These are phyloP conservation scores for Podargus strigoides DNA, from an alignment of 2,797 vertebrate genomes.

Conservation along the genomic window DNA sequence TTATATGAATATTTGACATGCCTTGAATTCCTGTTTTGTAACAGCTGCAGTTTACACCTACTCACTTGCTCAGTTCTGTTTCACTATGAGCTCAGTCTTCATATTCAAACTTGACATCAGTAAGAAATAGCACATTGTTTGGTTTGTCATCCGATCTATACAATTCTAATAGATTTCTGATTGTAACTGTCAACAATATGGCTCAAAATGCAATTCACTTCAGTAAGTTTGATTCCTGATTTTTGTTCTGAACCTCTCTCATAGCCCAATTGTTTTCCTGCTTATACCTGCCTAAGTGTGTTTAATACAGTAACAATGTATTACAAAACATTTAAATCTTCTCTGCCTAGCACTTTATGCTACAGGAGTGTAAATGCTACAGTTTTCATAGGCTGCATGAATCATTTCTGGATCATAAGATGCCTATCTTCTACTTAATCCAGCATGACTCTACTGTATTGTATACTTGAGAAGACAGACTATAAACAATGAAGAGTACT, in stretches of 20 bases:
- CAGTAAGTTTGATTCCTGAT: background rate
- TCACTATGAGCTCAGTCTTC: background rate
- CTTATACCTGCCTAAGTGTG: background rate
- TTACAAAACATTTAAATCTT: background rate
- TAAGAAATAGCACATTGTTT: background rate
- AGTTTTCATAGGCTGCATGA: background rate
- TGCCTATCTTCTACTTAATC: background rate
- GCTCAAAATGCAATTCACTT: background rate
- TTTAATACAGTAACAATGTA: background rate
- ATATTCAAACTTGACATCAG: background rate
- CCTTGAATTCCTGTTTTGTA: background rate
- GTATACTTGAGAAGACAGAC: background rate
- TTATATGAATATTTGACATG: background rate
- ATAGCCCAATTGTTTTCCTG: background rate
- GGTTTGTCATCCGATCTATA: background rate
- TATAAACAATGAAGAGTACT: background rate
- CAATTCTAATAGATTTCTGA: background rate
- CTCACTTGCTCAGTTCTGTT: background rate
- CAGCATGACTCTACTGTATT: background rate
- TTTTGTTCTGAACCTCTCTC: background rate
- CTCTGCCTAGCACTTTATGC: background rate
- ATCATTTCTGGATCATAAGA: background rate
- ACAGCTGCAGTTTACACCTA: background rate
- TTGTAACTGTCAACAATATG: background rate
- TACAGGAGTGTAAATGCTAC: background rate